These are phyloP conservation scores for Dinothrombium tinctorium DNA, from an alignment of 1,140 invertebrate genomes.

Conservation along the genomic window DNA sequence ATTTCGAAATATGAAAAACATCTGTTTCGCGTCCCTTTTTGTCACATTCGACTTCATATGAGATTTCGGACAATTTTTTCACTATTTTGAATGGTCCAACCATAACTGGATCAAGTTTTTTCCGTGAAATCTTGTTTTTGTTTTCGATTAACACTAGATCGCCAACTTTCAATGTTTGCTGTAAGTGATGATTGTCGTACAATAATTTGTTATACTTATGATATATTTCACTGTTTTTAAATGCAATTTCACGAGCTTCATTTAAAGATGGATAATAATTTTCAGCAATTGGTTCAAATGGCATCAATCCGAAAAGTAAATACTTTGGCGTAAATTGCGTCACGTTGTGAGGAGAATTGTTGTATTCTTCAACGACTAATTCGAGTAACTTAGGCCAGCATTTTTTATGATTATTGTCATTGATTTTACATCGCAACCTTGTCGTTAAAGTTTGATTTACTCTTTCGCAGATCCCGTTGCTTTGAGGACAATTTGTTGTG, in stretches of 20 bases:
- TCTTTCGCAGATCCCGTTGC: conserved; percentile 4
- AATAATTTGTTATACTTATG: not conserved
- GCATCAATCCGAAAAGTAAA: not conserved
- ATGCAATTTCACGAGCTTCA: conserved; percentile 3
- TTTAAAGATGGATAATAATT: not conserved
- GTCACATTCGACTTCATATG: conserved; percentile 3
- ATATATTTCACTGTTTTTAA: not conserved
- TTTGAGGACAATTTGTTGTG: not conserved
- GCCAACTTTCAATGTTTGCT: not conserved
- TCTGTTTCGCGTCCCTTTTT: too few relatives aligned
- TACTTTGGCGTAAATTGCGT: conserved; percentile 1
- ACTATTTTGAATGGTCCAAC: conserved; percentile 1
- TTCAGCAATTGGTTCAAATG: not conserved
- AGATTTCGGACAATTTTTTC: not conserved
- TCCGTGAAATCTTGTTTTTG: not conserved
- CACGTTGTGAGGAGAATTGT: not conserved
- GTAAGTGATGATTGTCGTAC: not conserved
- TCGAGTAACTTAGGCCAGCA: conserved; percentile 2
- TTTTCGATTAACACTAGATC: not conserved
- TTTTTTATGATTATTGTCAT: not conserved
- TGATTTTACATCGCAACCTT: conserved; percentile 7
- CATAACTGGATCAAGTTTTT: not conserved
- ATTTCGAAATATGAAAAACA: too few relatives aligned
- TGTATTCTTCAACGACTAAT: conserved; percentile 1
- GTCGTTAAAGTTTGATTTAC: conserved; percentile 4